Conservation (phyloP, 1,140 invertebrate genomes). For the Trachymyrmex cornetzi region DNA sequence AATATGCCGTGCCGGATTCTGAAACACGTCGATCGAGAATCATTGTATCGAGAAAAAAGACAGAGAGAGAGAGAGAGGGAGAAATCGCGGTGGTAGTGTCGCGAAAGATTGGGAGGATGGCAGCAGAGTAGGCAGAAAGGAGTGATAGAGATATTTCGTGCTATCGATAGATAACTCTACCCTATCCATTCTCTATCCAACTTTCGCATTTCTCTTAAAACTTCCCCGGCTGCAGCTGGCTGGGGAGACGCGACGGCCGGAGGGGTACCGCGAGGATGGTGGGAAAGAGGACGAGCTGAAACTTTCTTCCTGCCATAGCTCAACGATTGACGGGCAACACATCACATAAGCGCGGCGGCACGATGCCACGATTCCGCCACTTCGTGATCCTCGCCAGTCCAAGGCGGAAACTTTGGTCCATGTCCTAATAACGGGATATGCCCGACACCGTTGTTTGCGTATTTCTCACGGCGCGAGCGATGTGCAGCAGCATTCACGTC, state of each 20-base stretch:
- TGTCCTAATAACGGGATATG: conserved; percentile 68
- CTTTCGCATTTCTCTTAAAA: conserved; percentile 85
- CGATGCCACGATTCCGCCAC: conserved; percentile 44
- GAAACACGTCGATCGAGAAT: conserved; percentile 33
- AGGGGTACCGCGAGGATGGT: conserved; percentile 52
- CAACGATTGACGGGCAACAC: conserved; percentile 84
- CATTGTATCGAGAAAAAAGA: neutral
- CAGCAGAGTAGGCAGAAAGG: conserved; percentile 28
- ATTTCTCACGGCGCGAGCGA: conserved; percentile 60
- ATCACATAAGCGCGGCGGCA: conserved; percentile 76
- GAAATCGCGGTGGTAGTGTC: neutral
- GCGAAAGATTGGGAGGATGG: neutral
- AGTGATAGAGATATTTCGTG: conserved; percentile 76
- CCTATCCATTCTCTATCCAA: conserved; percentile 85
- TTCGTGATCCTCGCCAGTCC: conserved; percentile 1
- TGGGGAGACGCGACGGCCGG: conserved; percentile 58
- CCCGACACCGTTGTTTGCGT: conserved; percentile 68
- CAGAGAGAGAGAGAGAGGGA: neutral
- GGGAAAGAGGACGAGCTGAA: conserved; percentile 76
- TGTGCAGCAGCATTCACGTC: conserved; percentile 50
- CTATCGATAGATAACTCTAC: conserved; percentile 83
- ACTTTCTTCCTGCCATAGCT: conserved; percentile 83
- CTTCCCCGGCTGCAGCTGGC: conserved; percentile 74
- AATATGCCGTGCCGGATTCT: neutral
- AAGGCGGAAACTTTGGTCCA: conserved; percentile 17